Conservation (phyloP, 2,113 vertebrate genomes). For the Clupea harengus region DNA sequence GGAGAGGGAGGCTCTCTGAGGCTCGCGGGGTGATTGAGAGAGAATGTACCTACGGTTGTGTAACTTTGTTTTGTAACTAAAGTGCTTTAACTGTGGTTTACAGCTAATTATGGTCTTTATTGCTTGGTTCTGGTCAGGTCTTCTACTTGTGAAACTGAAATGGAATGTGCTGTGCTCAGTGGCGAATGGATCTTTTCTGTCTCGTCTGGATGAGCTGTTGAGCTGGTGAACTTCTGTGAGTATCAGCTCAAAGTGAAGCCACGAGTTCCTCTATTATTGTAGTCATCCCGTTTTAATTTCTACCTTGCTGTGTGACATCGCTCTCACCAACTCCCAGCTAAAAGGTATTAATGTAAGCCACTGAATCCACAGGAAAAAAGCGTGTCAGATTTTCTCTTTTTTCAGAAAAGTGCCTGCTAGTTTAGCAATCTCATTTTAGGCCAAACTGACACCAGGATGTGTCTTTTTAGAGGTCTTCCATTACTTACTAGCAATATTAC, state of each 20-base stretch:
- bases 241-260: background rate
- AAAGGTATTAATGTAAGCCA: background rate
- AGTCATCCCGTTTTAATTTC: background rate
- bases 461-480: too few relatives aligned
- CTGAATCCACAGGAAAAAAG: background rate
- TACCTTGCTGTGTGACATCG: background rate
- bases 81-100: background rate
- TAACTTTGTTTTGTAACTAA: background rate
- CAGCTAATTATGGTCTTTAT: background rate
- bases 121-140: background rate
- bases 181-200: background rate
- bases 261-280: background rate
- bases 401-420: background rate
- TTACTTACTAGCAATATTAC: too few relatives aligned
- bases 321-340: background rate
- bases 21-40: background rate
- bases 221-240: background rate
- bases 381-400: background rate
- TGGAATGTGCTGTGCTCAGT: background rate
- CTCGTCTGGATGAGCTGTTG: background rate
- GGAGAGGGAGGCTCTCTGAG: background rate
- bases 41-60: background rate
- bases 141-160: background rate
- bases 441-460: background rate
- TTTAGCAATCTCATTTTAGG: background rate